Evolutionary conservation across 2,888 invertebrate genomes (phyloP).

Genomic region (Charanyca ferruginea): DNA sequence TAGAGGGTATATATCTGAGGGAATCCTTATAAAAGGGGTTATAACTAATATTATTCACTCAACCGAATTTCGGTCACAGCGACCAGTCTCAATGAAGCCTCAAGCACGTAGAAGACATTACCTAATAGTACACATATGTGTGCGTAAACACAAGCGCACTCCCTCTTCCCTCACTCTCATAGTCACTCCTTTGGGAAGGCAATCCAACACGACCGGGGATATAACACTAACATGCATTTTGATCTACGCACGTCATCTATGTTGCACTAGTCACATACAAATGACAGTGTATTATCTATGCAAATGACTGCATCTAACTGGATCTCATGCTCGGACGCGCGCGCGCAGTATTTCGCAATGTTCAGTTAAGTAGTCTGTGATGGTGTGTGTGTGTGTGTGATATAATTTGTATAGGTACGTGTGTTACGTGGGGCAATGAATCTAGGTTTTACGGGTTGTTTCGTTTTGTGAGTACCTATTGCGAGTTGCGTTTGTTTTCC

Average conservation of each 20-base stretch:
- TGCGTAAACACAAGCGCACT: no score
- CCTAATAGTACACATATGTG: no score
- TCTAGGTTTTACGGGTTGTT: slow-evolving; percentile 15
- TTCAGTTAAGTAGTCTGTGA: slow-evolving; percentile 57
- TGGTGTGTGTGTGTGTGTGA: slow-evolving; percentile 6
- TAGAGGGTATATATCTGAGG: no score
- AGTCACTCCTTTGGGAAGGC: no score
- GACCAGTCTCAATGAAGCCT: no score
- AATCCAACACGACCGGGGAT: no score
- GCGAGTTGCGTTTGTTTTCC: not conserved
- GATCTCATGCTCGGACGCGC: slow-evolving; percentile 55
- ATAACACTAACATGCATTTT: slow-evolving; percentile 19
- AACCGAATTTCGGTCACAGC: no score
- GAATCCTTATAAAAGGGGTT: no score
- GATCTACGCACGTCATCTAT: slow-evolving; percentile 20
- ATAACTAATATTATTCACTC: no score
- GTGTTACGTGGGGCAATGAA: slow-evolving; percentile 14
- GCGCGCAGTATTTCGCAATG: slow-evolving; percentile 59
- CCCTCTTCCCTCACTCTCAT: no score
- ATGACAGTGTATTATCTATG: no score
- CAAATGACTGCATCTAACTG: slow-evolving; percentile 34
- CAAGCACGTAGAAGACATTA: no score
- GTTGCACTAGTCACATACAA: slow-evolving; percentile 40
- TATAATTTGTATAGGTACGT: slow-evolving; percentile 29
- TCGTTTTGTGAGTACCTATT: not conserved